Conservation (phyloP, 1,140 invertebrate genomes). For the Leptonema lineaticorne region DNA sequence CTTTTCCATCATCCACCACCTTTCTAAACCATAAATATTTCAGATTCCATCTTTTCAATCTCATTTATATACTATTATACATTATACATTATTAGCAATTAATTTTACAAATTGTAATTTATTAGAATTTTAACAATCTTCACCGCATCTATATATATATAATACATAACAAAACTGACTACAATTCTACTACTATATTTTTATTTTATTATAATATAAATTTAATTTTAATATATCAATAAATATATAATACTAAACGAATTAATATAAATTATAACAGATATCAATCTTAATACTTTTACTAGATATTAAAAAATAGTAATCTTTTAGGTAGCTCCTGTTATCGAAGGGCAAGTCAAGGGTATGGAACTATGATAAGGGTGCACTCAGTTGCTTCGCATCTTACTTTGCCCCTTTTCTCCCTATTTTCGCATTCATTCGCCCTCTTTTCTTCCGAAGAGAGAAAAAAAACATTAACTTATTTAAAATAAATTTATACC, state of each 20-base stretch:
- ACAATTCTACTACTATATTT: neutral
- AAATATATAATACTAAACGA: no score
- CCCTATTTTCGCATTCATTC: slow-evolving; percentile 26
- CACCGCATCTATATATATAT: no score
- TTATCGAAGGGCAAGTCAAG: no score
- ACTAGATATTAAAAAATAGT: no score
- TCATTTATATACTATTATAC: no score
- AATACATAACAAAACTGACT: neutral
- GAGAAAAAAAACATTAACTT: slow-evolving; percentile 9
- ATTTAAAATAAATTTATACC: slow-evolving; percentile 20
- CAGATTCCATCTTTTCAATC: neutral
- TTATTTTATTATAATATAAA: neutral
- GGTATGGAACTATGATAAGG: neutral
- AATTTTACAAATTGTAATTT: no score
- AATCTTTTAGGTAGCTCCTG: no score
- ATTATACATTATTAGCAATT: no score
- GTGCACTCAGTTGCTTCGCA: slow-evolving; percentile 26
- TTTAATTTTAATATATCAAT: neutral
- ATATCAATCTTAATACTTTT: no score
- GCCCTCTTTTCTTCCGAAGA: slow-evolving; percentile 3
- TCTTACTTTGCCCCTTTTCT: slow-evolving; percentile 12
- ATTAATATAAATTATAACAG: no score
- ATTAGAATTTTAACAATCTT: no score
- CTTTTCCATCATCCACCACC: neutral
- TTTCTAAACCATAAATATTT: neutral